A percentile compares a stretch with the other conserved stretches of the same genome.
These are phyloP conservation scores for Phycodurus eques DNA, from an alignment of 2,113 vertebrate species.

Conservation along the genomic window DNA sequence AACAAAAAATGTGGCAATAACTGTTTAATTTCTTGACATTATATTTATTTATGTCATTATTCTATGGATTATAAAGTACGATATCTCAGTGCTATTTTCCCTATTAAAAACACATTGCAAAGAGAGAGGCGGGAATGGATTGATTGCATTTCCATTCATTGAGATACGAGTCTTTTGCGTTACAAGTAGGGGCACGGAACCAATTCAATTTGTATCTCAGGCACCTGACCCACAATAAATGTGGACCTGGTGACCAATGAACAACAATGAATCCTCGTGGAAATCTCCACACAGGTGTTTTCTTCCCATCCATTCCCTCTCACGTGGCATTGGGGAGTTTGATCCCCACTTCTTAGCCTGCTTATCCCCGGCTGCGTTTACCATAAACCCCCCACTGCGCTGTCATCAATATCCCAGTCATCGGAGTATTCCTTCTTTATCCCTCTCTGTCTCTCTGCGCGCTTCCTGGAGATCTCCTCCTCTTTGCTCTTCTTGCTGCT, in stretches of 20 bases:
- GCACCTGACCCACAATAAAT: not conserved
- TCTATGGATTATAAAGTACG: no score
- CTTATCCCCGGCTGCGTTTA: slow-evolving; percentile 53
- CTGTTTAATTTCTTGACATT: not conserved
- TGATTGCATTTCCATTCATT: no score
- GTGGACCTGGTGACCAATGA: not conserved
- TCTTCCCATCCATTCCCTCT: slow-evolving; percentile 25
- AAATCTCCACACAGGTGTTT: not conserved
- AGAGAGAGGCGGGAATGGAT: no score
- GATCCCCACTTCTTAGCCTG: slow-evolving; percentile 60
- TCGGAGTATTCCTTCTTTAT: slow-evolving; percentile 64
- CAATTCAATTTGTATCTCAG: no score
- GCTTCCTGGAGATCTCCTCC: slow-evolving; percentile 55
- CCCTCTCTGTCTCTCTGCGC: slow-evolving; percentile 48
- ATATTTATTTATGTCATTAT: no score
- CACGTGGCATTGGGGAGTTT: slow-evolving; percentile 54
- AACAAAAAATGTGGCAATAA: no score
- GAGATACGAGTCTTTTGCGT: no score
- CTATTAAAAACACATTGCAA: no score
- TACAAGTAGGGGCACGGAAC: no score
- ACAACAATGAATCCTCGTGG: slow-evolving; percentile 21
- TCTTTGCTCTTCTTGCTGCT: slow-evolving; percentile 43
- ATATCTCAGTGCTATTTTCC: no score
- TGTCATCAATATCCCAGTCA: slow-evolving; percentile 70
- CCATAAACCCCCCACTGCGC: slow-evolving; percentile 56